Conservation (phyloP, 2,888 invertebrate species). For the Hermaeophaga mercurialis region DNA sequence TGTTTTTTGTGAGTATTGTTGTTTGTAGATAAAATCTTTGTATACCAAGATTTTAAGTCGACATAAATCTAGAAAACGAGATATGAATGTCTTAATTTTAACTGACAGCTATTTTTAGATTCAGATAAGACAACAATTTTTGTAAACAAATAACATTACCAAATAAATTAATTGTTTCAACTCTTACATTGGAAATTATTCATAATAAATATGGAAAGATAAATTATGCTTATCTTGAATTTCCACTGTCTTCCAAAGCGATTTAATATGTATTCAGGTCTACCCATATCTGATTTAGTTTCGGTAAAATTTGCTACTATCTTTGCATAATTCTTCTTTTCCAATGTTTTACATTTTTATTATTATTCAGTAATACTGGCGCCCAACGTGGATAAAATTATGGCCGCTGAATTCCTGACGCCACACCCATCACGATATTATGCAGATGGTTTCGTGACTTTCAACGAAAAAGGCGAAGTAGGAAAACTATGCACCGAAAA, state of each 20-base stretch:
- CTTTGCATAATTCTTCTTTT: too few relatives aligned
- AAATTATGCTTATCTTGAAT: too few relatives aligned
- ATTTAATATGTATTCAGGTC: too few relatives aligned
- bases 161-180: too few relatives aligned
- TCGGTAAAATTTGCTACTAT: too few relatives aligned
- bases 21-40: conserved; percentile 3
- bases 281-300: too few relatives aligned
- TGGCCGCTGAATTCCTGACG: conserved; percentile 67
- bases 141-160: too few relatives aligned
- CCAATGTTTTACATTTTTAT: too few relatives aligned
- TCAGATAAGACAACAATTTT: too few relatives aligned
- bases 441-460: conserved; percentile 81
- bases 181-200: too few relatives aligned
- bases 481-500: conserved; percentile 85
- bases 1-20: conserved; percentile 15
- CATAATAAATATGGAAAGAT: too few relatives aligned
- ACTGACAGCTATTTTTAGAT: background rate
- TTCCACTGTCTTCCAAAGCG: too few relatives aligned
- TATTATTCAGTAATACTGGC: conserved; percentile 73
- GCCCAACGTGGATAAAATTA: conserved; percentile 69
- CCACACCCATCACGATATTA: conserved; percentile 74
- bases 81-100: background rate
- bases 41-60: background rate
- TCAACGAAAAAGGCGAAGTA: conserved; percentile 79
- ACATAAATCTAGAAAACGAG: background rate